A percentile compares a stretch with the other conserved stretches of the same genome.
Conservation (phyloP, 1,140 invertebrate genomes). For the Musca domestica region DNA sequence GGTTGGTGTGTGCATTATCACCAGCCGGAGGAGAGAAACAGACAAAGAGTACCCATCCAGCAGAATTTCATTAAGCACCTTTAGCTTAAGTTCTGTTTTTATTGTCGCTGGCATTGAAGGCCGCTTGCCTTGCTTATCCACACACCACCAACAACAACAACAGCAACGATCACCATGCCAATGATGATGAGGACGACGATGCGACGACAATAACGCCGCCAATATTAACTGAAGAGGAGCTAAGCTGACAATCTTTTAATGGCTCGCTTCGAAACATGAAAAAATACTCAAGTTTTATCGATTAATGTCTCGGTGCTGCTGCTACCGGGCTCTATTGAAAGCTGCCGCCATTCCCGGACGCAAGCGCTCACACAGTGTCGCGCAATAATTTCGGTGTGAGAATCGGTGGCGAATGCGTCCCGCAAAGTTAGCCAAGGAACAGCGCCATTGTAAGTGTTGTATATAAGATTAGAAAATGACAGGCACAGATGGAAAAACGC, state of each 20-base stretch:
- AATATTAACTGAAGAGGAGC: not conserved
- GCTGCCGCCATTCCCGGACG: slow-evolving; percentile 22
- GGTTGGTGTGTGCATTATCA: slow-evolving; percentile 2
- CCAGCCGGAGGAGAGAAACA: not conserved
- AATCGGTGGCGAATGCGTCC: slow-evolving; percentile 1
- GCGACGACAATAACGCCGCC: too few species aligned
- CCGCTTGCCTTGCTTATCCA: slow-evolving; percentile 23
- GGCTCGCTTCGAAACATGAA: slow-evolving; percentile 54
- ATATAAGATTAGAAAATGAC: slow-evolving; percentile 8
- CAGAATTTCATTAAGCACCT: slow-evolving; percentile 16
- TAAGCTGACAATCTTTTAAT: slow-evolving; percentile 53
- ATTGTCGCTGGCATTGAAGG: slow-evolving; percentile 16
- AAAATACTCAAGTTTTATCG: slow-evolving; percentile 55
- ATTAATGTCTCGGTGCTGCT: slow-evolving; percentile 54
- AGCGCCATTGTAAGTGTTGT: slow-evolving; percentile 11
- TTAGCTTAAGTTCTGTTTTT: slow-evolving; percentile 19
- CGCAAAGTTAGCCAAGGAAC: not conserved
- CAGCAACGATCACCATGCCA: not conserved
- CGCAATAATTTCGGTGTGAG: not conserved
- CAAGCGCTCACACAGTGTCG: not conserved
- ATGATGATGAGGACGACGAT: slow-evolving; percentile 2
- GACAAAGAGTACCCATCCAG: not conserved
- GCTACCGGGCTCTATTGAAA: slow-evolving; percentile 49
- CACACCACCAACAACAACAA: slow-evolving; percentile 5
- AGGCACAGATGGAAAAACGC: too few species aligned